Base-by-base conservation (phyloP, 2,888 invertebrate species). In the Empis livida region DNA sequence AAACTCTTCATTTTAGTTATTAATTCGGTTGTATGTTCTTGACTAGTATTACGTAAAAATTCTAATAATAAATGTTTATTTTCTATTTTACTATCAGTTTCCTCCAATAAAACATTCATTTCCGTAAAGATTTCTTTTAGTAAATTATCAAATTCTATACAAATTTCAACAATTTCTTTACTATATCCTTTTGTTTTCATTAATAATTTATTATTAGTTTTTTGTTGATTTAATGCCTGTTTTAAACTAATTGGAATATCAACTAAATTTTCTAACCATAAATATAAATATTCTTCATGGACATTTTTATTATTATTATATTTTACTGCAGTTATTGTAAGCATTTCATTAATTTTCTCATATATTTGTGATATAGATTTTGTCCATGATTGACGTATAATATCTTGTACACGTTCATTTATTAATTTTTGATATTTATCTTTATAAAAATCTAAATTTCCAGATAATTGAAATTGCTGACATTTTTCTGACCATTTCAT, bases 151-250 rank as follows among this genome's bases (percentile, higher is more conserved):
- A 87, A 69, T 53, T 71, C 71, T 43, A 74, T 68, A 55, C 85
- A 86, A 1, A 88, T 73, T 59, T 77, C 76, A 42, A 87, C 82
- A 38, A 90, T 71, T 17, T 78, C 78, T 0, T 77, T 77, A 0
- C 86, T 84, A 65, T 80, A 87, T 1, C 91, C 91, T 55, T 80
- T 79, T 5, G 85, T 82, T 71, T 90, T 90, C 73, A 86, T 83
- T 1, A 81, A 71, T 65, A 87, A 61, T 5, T 59, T 62, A 44
- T 68, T 59, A 1, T 56, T 43, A 47, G 59, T 58, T n/a, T 55
- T 60, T 30, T 66, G 59, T n/a, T 62, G 60, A 40, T 60, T 63
- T 15, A 68, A 50, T 0, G 68, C 70, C 6, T 63, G 60, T 31
- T 68, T 68, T 15, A 74, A 57, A 51, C 73, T 74, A 23, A 65